Percentiles rank a stretch among this genome's conserved stretches.
These are phyloP conservation scores for Arvicola amphibius DNA, from an alignment of 2,797 vertebrate genomes.

Conservation along the genomic window DNA sequence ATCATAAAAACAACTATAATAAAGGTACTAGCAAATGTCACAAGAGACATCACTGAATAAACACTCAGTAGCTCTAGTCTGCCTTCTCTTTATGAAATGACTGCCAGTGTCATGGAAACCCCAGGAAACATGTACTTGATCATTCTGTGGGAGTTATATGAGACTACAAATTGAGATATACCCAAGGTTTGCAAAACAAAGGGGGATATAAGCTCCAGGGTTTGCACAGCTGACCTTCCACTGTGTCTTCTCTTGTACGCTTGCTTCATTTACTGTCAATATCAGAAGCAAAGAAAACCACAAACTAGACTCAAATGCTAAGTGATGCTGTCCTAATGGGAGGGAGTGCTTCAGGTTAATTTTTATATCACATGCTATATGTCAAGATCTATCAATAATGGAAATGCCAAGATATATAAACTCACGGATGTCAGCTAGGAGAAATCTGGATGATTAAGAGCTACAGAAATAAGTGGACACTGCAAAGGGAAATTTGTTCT, in stretches of 20 bases:
- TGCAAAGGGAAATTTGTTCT: background rate
- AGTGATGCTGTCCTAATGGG: background rate
- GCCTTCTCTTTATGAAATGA: too few species aligned
- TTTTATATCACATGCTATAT: background rate
- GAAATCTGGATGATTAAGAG: background rate
- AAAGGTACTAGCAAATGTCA: background rate
- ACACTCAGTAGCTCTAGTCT: background rate
- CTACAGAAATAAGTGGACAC: background rate
- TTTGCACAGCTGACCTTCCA: background rate
- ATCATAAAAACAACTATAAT: background rate
- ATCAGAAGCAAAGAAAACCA: background rate
- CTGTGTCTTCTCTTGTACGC: background rate
- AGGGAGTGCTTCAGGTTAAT: background rate
- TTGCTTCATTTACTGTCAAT: constrained; percentile 16
- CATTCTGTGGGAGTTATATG: background rate
- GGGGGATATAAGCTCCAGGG: background rate
- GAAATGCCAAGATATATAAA: background rate
- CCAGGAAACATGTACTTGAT: background rate
- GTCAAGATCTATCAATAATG: background rate
- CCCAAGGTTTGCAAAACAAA: constrained; percentile 6
- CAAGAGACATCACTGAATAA: background rate
- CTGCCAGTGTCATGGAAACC: too few species aligned
- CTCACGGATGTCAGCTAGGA: background rate
- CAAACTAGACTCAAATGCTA: background rate
- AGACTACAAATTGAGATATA: background rate